Base-by-base conservation (phyloP, 2,113 vertebrate genomes). In the Atherinomorus stipes region DNA sequence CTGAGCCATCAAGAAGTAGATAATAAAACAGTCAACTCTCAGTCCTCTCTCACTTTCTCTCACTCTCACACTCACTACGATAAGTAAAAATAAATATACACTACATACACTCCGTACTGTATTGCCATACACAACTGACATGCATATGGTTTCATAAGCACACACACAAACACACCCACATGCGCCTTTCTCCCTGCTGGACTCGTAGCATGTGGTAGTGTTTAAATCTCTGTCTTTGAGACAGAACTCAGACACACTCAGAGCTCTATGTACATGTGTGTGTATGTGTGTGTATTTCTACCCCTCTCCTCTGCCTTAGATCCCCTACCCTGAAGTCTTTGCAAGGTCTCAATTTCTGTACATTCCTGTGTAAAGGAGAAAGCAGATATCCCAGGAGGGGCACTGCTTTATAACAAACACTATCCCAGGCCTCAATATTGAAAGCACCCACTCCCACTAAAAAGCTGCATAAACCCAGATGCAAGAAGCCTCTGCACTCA, bases 121-220 rank as follows among this genome's bases (percentile, higher is more conserved):
- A 34, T 34, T 28, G n/a, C 42, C 50, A 57, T 44, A 38, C 66
- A 80, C 34, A 59, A 76, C 47, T 59, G 71, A 37, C 38, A 56
- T 67, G 52, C 71, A 74, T 50, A 59, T 78, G 52, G 38, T 77
- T 76, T 56, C 66, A 71, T 65, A 74, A 68, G 50, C 34, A 72
- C 34, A 69, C 45, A 60, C 37, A 70, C 50, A 71, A 49, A 59
- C 22, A 34, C 42, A 71, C 22, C 56, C 45, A 64, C 68, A 60
- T 49, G 52, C 49, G 51, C 84, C 71, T 74, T 80, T 85, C 82
- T 76, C 64, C 38, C 26, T 72, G 74, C 58, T 71, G 71, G 65
- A 71, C 71, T 79, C 45, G 2, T 26, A 80, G 82, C 94, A 93
- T 93, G 87, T 93, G 91, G 88, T 85, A 92, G 70, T 81, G 73